These are phyloP conservation scores for Pithys albifrons DNA, from an alignment of 2,113 vertebrate genomes.

Conservation along the genomic window DNA sequence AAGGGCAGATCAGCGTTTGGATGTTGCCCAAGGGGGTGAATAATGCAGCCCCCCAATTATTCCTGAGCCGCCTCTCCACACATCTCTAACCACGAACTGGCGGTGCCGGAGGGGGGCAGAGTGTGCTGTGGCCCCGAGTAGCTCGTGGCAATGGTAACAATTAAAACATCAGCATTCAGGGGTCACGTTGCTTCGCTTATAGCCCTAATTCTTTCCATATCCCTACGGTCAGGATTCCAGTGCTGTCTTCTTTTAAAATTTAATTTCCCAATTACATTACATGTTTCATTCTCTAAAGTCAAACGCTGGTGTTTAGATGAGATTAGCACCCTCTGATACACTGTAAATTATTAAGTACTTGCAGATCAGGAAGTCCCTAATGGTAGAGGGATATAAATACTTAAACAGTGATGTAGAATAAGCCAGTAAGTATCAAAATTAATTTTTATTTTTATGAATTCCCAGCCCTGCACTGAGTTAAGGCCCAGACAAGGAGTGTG, in stretches of 20 bases:
- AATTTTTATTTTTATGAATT: background rate
- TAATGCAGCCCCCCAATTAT: no score
- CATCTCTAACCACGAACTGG: background rate
- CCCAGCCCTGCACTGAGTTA: background rate
- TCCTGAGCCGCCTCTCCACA: background rate
- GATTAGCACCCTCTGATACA: slow-evolving; percentile 27
- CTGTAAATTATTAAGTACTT: background rate
- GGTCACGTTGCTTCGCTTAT: slow-evolving; percentile 28
- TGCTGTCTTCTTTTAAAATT: background rate
- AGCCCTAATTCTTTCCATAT: slow-evolving; percentile 25
- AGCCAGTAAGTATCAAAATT: background rate
- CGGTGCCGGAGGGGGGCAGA: background rate
- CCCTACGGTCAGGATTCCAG: background rate
- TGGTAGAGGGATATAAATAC: background rate
- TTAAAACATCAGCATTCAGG: background rate
- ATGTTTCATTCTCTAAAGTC: background rate
- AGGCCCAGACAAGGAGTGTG: background rate
- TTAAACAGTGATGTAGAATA: background rate
- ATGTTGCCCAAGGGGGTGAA: background rate
- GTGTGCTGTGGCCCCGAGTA: background rate
- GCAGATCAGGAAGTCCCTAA: background rate
- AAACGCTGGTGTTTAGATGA: background rate
- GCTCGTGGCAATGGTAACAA: background rate
- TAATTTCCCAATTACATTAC: slow-evolving; percentile 10
- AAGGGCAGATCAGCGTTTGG: background rate